These are phyloP conservation scores for Nasonia oneida DNA, from an alignment of 2,888 invertebrate species.

Conservation along the genomic window DNA sequence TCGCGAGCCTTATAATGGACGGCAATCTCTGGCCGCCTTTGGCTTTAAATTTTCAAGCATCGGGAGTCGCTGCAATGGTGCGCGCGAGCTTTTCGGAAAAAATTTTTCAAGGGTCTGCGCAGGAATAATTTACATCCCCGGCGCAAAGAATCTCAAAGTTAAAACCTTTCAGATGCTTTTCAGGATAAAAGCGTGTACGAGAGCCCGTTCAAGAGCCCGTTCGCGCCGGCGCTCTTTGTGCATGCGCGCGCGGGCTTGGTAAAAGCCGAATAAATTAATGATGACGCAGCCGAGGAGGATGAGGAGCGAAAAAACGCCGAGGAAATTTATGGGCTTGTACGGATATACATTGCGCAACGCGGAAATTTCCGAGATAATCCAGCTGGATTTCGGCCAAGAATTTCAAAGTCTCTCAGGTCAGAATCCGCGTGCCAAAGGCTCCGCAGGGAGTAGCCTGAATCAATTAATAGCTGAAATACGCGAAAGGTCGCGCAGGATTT, in stretches of 20 bases:
- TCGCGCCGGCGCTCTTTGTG: not conserved
- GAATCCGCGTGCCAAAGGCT: not conserved
- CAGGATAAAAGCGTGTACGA: constrained; percentile 62
- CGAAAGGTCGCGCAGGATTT: not conserved
- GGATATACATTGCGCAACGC: not conserved
- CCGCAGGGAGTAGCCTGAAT: not conserved
- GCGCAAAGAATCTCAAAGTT: constrained; percentile 64
- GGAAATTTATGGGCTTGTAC: not conserved
- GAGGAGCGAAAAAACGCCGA: constrained; percentile 13
- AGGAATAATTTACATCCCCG: constrained; percentile 62
- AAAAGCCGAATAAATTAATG: constrained; percentile 61
- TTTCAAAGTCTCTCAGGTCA: not conserved
- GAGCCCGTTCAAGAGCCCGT: not conserved
- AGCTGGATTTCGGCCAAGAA: not conserved
- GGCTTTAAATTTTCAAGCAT: not conserved
- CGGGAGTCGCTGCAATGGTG: not conserved
- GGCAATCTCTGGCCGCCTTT: not conserved
- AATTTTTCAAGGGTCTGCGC: constrained; percentile 60
- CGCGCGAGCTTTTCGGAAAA: constrained; percentile 32
- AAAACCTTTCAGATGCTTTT: constrained; percentile 66
- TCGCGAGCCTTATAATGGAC: not conserved
- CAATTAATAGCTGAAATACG: not conserved
- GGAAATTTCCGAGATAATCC: constrained; percentile 2
- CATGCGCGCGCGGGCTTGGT: constrained; percentile 20
- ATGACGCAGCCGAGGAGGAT: constrained; percentile 40